These are phyloP conservation scores for Cabera pusaria DNA, from an alignment of 2,888 invertebrate species.

Conservation along the genomic window DNA sequence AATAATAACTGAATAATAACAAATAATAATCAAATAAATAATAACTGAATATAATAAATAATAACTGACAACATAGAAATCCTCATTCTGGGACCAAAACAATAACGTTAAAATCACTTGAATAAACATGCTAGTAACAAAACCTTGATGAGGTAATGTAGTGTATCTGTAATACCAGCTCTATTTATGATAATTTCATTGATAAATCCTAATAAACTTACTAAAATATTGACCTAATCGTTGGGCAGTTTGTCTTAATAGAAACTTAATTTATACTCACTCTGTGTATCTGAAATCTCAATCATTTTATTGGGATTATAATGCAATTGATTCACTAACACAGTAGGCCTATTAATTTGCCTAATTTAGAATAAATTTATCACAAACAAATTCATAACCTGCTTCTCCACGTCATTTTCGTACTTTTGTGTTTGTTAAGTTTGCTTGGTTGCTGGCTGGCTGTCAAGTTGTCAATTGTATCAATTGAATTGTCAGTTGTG, in stretches of 20 bases:
- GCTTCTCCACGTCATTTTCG: slow-evolving; percentile 69
- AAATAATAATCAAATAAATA: too few relatives aligned
- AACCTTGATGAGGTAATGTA: too few relatives aligned
- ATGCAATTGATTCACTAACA: slow-evolving; percentile 21
- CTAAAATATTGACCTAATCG: neutral
- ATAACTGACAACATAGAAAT: too few relatives aligned
- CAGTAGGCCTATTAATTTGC: slow-evolving; percentile 29
- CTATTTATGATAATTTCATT: slow-evolving; percentile 10
- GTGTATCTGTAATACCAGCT: too few relatives aligned
- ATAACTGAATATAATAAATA: too few relatives aligned
- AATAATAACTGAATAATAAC: too few relatives aligned
- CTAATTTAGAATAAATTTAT: slow-evolving; percentile 48
- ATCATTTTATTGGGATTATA: slow-evolving; percentile 84
- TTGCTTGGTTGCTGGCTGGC: too few relatives aligned
- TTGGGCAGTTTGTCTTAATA: too few relatives aligned
- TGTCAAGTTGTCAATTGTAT: neutral
- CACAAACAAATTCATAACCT: slow-evolving; percentile 63
- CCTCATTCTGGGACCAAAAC: too few relatives aligned
- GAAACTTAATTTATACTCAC: too few relatives aligned
- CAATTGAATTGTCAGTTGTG: neutral
- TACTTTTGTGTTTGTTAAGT: slow-evolving; percentile 4
- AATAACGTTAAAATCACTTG: too few relatives aligned
- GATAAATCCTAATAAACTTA: slow-evolving; percentile 11
- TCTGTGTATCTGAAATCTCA: slow-evolving; percentile 92
- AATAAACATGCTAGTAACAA: too few relatives aligned